Conservation (phyloP, 37 sponge, comb jelly and placozoan genomes). For the Spongilla lacustris region DNA sequence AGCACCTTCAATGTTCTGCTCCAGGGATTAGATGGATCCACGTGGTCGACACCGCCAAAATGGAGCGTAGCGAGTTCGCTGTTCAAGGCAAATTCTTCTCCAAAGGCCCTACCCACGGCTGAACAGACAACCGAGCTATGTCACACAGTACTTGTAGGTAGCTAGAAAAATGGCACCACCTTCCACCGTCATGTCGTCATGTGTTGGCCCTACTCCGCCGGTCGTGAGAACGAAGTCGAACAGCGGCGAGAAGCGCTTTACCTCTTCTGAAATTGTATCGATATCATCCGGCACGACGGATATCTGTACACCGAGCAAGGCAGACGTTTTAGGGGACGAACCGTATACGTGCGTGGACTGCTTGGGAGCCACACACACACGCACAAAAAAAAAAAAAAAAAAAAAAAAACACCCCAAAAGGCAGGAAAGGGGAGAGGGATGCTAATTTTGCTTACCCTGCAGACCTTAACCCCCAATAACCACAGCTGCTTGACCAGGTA, state of each 20-base stretch:
- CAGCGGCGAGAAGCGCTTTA: slow-evolving; percentile 21
- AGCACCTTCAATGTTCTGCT: slow-evolving; percentile 59
- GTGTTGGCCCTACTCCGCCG: slow-evolving; percentile 90
- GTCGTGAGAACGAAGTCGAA: slow-evolving; percentile 79
- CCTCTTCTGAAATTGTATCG: slow-evolving; percentile 64
- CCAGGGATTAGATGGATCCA: slow-evolving; percentile 19
- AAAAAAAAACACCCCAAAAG: too few relatives aligned
- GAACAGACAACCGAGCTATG: not conserved
- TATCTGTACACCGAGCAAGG: slow-evolving; percentile 27
- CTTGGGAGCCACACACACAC: too few relatives aligned
- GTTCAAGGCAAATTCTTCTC: slow-evolving; percentile 46
- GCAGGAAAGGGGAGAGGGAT: not conserved
- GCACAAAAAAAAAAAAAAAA: too few relatives aligned
- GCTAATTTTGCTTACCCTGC: slow-evolving; percentile 20
- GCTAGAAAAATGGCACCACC: slow-evolving; percentile 41
- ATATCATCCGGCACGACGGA: slow-evolving; percentile 64
- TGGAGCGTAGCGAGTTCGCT: slow-evolving; percentile 25
- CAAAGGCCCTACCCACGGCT: slow-evolving; percentile 77
- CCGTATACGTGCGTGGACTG: too few relatives aligned
- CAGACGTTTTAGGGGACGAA: not conserved
- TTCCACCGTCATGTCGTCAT: slow-evolving; percentile 92
- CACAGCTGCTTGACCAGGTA: slow-evolving; percentile 79
- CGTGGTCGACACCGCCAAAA: slow-evolving; percentile 4
- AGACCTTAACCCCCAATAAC: slow-evolving; percentile 71
- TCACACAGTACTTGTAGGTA: not conserved